phyloP scores from a whole-genome alignment of 2,888 invertebrate species.

The Aphidius colemani region DNA sequence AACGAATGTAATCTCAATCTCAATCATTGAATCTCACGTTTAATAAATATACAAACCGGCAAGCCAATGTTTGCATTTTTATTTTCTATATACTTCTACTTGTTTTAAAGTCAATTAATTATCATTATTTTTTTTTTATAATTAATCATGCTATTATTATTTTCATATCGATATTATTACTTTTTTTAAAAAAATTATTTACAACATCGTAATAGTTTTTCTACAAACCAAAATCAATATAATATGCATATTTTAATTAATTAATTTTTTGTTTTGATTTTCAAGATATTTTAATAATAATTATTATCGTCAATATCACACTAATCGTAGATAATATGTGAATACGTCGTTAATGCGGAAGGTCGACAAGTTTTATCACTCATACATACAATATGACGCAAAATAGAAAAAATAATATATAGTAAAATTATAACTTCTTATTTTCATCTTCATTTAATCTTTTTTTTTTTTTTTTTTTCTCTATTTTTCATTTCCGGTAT shows the following conservation, averaged over 20 bases:
- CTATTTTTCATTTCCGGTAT: too few relatives aligned
- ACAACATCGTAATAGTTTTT: too few relatives aligned
- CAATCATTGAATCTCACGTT: slow-evolving; percentile 43
- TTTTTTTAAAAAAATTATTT: too few relatives aligned
- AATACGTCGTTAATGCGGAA: slow-evolving; percentile 6
- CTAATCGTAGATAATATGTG: neutral
- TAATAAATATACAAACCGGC: neutral
- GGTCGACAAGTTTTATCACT: neutral
- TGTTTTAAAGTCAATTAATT: neutral
- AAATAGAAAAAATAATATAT: too few relatives aligned
- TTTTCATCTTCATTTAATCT: too few relatives aligned
- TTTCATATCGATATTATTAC: neutral
- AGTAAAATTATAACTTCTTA: too few relatives aligned
- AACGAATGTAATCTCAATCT: slow-evolving; percentile 49
- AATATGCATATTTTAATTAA: too few relatives aligned
- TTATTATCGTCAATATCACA: too few relatives aligned
- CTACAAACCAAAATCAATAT: too few relatives aligned
- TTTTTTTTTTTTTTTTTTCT: too few relatives aligned
- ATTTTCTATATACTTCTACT: neutral
- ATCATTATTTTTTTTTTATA: neutral
- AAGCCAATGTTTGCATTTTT: slow-evolving; percentile 5
- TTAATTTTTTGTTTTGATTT: too few relatives aligned
- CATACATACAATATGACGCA: neutral
- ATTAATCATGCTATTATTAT: neutral
- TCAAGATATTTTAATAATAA: too few relatives aligned